Evolutionary conservation across 2,888 invertebrate species (phyloP), one percentile per base, ranked within the genome.

Genomic region (Tipula lateralis): DNA sequence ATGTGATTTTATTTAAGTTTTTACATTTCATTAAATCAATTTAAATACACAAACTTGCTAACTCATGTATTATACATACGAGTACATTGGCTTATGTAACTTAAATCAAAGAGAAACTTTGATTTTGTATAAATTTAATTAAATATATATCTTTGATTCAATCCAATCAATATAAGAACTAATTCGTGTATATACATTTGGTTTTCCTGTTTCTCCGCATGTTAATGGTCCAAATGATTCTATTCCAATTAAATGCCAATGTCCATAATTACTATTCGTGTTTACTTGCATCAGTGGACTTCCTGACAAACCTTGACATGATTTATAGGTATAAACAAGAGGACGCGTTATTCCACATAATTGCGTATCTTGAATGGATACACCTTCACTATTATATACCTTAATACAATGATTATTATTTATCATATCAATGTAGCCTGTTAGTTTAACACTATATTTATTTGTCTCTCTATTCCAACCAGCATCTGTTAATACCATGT

Each of bases 141-240:
- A 39, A 39, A 13, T 13, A 13, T 39, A 39, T 13, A 39, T 13
- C 13, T 39, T 39, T n/a, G 39, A 39, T 13, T 39, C 13, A 12
- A 39, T 0, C 90, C 88, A 19, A 93, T 92, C 86, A 91, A 39
- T 13, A 39, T 39, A 39, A 3, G 39, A 39, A n/a, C 13, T 13
- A 1, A 39, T 39, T 13, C 39, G 91, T 0, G 93, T 93, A 87
- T 94, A 94, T 29, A 94, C 92, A 0, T 93, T 93, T 0, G 94
- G 93, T 92, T 92, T 92, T 19, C 91, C 91, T 13, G 9, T 9
- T 30, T 88, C 88, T 87, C 91, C 89, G 0, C 94, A 94, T 0
- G 92, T 92, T 0, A 91, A 91, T 7, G 93, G 93, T 4, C 94
- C 94, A 87, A 92, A 93, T 0, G 93, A 94, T 0, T 94, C 93